Evolutionary conservation across 2,113 vertebrate genomes (phyloP).

Genomic region (Lepisosteus osseus): DNA sequence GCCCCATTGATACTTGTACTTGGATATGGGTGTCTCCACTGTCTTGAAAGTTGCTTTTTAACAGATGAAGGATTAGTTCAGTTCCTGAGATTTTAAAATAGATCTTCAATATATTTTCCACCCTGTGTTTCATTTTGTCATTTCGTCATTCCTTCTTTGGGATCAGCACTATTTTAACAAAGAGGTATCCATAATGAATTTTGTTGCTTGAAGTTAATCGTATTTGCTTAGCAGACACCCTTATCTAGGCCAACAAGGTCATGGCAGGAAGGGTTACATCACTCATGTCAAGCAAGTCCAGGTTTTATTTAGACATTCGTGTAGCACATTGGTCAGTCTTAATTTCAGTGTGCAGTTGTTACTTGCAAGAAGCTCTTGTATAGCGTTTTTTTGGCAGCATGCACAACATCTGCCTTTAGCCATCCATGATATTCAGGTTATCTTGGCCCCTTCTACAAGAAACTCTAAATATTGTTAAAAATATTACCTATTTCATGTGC

Average conservation of each 20-base stretch:
- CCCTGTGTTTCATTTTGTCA: constrained; percentile 23
- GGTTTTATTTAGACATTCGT: constrained; percentile 2
- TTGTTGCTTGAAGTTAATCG: not conserved
- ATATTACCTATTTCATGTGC: too few species aligned
- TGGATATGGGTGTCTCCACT: constrained; percentile 75
- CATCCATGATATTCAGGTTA: too few species aligned
- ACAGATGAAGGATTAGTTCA: constrained; percentile 67
- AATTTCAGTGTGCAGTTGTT: not conserved
- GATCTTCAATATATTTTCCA: constrained; percentile 58
- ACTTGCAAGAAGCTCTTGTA: not conserved
- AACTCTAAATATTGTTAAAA: too few species aligned
- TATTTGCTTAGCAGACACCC: not conserved
- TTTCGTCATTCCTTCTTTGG: not conserved
- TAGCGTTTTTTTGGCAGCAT: constrained; percentile 1
- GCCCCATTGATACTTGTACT: constrained; percentile 69
- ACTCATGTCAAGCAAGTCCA: not conserved
- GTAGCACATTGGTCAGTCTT: constrained; percentile 10
- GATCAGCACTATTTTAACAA: constrained; percentile 8
- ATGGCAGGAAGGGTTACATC: not conserved
- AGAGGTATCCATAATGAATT: not conserved
- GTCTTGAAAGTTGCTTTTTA: constrained; percentile 59
- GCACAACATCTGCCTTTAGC: too few species aligned
- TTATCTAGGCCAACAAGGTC: not conserved
- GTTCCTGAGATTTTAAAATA: constrained; percentile 62
- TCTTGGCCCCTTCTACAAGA: too few species aligned